Percentiles rank a stretch among this genome's conserved stretches.
Evolutionary conservation across 2,113 vertebrate genomes (phyloP).

Genomic region (Cyphomyrus discorhynchus): DNA sequence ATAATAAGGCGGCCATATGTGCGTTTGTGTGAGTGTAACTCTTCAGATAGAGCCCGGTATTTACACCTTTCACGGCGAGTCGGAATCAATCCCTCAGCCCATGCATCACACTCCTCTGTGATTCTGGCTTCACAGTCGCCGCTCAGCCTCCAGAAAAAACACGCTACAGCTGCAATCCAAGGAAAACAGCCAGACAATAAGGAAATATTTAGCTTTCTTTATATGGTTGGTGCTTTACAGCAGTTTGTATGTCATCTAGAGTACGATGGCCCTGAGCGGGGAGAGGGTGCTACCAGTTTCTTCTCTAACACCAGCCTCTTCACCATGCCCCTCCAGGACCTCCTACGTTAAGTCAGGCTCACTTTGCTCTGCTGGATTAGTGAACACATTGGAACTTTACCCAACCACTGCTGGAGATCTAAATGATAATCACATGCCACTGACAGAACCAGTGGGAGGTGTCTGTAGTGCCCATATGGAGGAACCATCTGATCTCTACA

Average conservation of each 20-base stretch:
- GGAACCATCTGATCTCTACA: neutral
- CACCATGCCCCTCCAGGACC: neutral
- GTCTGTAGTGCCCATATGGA: neutral
- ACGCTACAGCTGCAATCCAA: neutral
- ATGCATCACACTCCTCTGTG: slow-evolving; percentile 9
- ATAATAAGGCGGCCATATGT: neutral
- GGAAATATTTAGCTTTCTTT: neutral
- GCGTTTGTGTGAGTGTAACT: neutral
- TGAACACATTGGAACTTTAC: neutral
- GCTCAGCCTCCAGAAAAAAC: neutral
- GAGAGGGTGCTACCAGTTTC: neutral
- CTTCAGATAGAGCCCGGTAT: neutral
- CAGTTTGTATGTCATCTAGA: neutral
- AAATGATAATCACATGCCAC: neutral
- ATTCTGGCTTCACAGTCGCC: neutral
- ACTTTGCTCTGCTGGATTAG: neutral
- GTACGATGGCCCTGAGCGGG: neutral
- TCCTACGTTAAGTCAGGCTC: neutral
- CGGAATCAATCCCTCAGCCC: neutral
- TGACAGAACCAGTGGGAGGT: neutral
- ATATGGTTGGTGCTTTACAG: neutral
- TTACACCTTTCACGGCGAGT: slow-evolving; percentile 1
- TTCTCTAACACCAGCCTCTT: neutral
- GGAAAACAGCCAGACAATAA: neutral
- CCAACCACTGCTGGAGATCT: neutral